These are phyloP conservation scores for Gryllus bimaculatus DNA, from an alignment of 1,140 invertebrate species.

Conservation along the genomic window DNA sequence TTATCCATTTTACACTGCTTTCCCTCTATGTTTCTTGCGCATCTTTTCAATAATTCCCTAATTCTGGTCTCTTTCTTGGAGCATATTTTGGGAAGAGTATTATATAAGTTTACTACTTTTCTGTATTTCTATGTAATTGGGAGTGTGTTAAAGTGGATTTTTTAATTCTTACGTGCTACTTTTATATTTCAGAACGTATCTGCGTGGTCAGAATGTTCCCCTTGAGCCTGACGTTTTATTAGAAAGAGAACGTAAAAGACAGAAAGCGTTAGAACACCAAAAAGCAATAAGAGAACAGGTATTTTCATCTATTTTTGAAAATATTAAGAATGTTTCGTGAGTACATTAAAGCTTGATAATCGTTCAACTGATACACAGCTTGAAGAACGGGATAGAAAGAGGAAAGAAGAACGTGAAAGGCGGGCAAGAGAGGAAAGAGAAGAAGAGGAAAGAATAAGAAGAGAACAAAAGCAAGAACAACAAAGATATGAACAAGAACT, in stretches of 20 bases:
- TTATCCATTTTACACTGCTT: no score
- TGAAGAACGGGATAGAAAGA: conserved; percentile 53
- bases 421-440: conserved; percentile 50
- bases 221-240: conserved; percentile 54
- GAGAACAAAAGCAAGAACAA: conserved; percentile 53
- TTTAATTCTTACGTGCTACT: not conserved
- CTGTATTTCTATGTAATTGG: no score
- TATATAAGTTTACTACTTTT: no score
- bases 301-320: not conserved
- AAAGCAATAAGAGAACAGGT: conserved; percentile 58
- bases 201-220: conserved; percentile 63
- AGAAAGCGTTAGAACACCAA: conserved; percentile 60
- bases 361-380: conserved; percentile 30
- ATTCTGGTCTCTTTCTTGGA: no score
- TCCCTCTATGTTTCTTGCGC: no score
- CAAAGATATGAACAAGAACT: conserved; percentile 40
- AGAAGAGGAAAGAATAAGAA: conserved; percentile 55
- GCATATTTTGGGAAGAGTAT: no score
- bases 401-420: conserved; percentile 52
- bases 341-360: not conserved
- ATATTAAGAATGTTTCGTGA: not conserved
- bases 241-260: conserved; percentile 54
- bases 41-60: no score
- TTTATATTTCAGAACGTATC: conserved; percentile 41
- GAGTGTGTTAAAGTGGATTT: no score